Evolutionary conservation across 2,113 vertebrate genomes (phyloP).

Genomic region (Lamprotornis superbus): DNA sequence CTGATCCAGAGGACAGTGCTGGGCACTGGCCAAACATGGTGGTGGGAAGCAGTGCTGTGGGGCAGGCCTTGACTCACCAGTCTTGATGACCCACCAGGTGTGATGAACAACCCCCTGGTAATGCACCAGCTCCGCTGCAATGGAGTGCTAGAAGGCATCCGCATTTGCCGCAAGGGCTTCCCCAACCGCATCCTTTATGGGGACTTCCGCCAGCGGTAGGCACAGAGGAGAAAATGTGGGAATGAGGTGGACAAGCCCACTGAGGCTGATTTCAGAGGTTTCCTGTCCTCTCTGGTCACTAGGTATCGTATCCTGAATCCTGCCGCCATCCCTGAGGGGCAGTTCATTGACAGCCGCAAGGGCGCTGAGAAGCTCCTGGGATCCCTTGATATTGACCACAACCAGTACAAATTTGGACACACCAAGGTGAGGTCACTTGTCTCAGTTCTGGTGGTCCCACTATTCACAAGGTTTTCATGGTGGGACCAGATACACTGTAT

Average conservation of each 20-base stretch:
- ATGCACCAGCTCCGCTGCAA: constrained; percentile 98
- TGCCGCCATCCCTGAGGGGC: constrained; percentile 71
- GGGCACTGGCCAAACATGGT: constrained; percentile 2
- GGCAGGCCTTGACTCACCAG: neutral
- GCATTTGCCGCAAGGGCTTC: constrained; percentile 90
- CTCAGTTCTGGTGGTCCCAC: neutral
- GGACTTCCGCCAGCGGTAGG: constrained; percentile 85
- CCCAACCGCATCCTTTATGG: constrained; percentile 88
- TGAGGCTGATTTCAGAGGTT: neutral
- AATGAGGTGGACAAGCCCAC: neutral
- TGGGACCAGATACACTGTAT: neutral
- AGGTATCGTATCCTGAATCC: constrained; percentile 74
- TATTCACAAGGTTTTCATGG: neutral
- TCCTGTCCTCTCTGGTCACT: constrained; percentile 29
- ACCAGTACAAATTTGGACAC: constrained; percentile 86
- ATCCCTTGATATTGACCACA: constrained; percentile 84
- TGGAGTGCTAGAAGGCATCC: constrained; percentile 90
- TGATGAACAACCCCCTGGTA: constrained; percentile 90
- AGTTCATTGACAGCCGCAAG: constrained; percentile 93
- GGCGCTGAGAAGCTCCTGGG: constrained; percentile 79
- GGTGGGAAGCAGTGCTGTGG: neutral
- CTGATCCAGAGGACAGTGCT: neutral
- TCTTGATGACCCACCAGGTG: constrained; percentile 43
- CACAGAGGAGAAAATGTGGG: neutral
- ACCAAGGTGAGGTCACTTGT: constrained; percentile 72